Evolutionary conservation across 2,797 vertebrate genomes (phyloP), one percentile per base, ranked within the genome.

Genomic region (Melanotaenia nigrans): DNA sequence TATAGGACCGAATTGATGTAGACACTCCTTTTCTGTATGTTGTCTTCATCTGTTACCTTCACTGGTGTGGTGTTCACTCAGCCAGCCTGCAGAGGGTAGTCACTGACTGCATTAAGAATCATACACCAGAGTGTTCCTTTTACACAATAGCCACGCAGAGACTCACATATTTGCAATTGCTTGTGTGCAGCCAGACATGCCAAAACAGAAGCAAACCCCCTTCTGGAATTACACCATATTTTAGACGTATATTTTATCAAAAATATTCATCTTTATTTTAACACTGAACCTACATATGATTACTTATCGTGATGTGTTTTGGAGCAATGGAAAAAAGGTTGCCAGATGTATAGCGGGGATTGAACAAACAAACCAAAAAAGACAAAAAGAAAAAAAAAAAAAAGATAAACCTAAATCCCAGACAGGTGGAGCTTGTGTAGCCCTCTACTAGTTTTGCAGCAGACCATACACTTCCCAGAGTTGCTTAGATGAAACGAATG

Each of bases 31-130:
- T 10, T 6, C 32, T 33, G 32, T 33, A 25, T 36, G 55, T 68
- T 78, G 45, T 40, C 40, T 56, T 13, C 14, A 22, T 65, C 60
- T 58, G 53, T 28, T 60, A 0, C 58, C 69, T 33, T 74, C 12
- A 32, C 38, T 33, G 40, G 59, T 63, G 42, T 87, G 85, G 68
- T 65, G 72, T 91, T 89, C 82, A 45, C 61, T 12, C 45, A 47
- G 53, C 45, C 82, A 8, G 80, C 93, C 93, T 92, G 89, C 85
- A 93, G 93, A 93, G 91, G 92, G 92, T 91, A 92, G 87, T 91
- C 90, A 90, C 63, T 83, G 85, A 92, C 92, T 90, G 84, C 70
- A 72, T 63, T 65, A 73, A 68, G 68, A 84, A 54, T 11, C 61
- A 25, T 35, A 32, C 60, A 16, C 32, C 76, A 47, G 40, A 73